Evolutionary conservation across 2,797 vertebrate genomes (phyloP).

Genomic region (Prionace glauca): DNA sequence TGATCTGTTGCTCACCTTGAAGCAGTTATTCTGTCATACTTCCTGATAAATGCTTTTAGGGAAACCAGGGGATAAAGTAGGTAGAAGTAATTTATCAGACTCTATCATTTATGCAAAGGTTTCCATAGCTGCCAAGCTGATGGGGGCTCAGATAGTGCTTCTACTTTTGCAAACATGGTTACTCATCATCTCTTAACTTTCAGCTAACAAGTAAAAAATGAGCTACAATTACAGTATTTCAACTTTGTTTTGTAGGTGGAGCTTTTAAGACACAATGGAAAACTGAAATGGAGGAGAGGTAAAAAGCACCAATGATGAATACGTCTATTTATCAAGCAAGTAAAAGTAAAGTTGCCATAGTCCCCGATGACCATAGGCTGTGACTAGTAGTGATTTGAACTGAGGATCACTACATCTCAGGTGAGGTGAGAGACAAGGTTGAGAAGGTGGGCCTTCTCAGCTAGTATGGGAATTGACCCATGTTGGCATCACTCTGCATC

Average conservation of each 20-base stretch:
- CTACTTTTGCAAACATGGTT: background rate
- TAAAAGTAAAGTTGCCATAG: too few species aligned
- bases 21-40: background rate
- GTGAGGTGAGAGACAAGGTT: too few species aligned
- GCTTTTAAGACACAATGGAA: background rate
- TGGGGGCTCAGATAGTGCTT: slow-evolving; percentile 7
- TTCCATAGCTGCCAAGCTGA: background rate
- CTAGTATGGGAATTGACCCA: too few species aligned
- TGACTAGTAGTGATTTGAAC: too few species aligned
- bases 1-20: background rate
- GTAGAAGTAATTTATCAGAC: background rate
- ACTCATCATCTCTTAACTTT: background rate
- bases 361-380: too few species aligned
- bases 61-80: background rate
- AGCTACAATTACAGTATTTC: slow-evolving; percentile 11
- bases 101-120: background rate
- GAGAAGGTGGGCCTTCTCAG: too few species aligned
- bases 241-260: background rate
- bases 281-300: background rate
- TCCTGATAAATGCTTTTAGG: background rate
- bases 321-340: background rate
- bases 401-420: too few species aligned
- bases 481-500: too few species aligned
- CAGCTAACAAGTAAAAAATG: background rate
- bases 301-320: background rate